Evolutionary conservation across 2,113 vertebrate genomes (phyloP).

Genomic region (Gasterosteus aculeatus): DNA sequence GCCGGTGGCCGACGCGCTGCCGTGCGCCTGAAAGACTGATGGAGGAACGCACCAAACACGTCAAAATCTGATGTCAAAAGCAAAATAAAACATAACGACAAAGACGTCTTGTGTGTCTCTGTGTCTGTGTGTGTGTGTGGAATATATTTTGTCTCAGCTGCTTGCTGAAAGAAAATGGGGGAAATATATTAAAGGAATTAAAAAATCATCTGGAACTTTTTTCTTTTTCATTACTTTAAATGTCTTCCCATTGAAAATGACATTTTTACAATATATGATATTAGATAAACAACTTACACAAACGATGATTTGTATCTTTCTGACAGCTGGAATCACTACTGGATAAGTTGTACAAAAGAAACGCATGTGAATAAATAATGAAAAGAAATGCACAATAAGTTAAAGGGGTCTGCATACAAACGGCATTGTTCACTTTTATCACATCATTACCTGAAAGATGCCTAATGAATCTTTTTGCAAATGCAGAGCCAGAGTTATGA

Average conservation of each 20-base stretch:
- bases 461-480: neutral
- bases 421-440: neutral
- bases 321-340: neutral
- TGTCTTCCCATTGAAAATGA: neutral
- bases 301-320: neutral
- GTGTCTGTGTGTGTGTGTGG: neutral
- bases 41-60: rapidly evolving
- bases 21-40: conserved; percentile 62
- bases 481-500: neutral
- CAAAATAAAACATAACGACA: neutral
- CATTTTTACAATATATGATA: neutral
- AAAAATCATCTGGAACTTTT: neutral
- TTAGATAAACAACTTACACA: neutral
- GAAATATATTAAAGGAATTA: neutral
- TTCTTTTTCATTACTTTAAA: neutral
- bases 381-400: neutral
- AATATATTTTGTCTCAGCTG: neutral
- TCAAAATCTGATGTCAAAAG: neutral
- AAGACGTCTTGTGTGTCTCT: neutral
- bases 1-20: conserved; percentile 71
- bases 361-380: neutral
- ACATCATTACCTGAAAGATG: too few species aligned
- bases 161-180: neutral
- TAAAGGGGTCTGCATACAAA: neutral
- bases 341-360: neutral